These are phyloP conservation scores for Agrilus mali DNA, from an alignment of 2,888 invertebrate genomes.

Conservation along the genomic window DNA sequence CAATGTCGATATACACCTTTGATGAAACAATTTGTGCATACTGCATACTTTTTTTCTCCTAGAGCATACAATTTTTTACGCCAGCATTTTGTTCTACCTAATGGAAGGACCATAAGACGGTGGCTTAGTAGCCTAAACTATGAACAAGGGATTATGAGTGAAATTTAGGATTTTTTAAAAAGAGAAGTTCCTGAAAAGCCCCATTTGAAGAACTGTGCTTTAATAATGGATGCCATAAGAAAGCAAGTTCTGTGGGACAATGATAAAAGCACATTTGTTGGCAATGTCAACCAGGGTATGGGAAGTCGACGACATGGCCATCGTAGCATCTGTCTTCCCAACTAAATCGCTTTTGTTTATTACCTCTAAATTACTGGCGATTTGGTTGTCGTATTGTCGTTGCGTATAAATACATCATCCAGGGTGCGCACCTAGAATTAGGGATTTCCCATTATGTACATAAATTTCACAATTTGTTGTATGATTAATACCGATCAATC, in stretches of 20 bases:
- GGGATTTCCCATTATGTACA: no score
- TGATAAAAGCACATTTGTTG: constrained; percentile 2
- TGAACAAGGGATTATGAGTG: not conserved
- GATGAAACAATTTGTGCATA: constrained; percentile 8
- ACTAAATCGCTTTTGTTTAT: no score
- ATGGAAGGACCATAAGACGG: not conserved
- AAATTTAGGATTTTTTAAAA: constrained; percentile 5
- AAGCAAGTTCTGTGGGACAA: constrained; percentile 7
- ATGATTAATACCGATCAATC: no score
- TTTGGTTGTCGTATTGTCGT: no score
- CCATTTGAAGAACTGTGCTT: constrained; percentile 1
- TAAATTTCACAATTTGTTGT: no score
- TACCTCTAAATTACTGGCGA: no score
- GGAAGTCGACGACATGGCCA: no score
- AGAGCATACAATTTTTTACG: constrained; percentile 5
- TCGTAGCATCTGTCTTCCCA: no score
- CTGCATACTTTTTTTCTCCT: constrained; percentile 6
- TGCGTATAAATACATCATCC: no score
- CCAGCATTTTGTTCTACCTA: constrained; percentile 2
- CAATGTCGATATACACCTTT: constrained; percentile 1
- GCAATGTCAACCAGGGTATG: constrained; percentile 5
- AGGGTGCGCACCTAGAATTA: no score
- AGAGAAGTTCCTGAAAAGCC: not conserved
- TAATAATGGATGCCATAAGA: constrained; percentile 4
- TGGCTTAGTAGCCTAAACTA: not conserved